These are phyloP conservation scores for Otis tarda DNA, from an alignment of 2,113 vertebrate genomes.

Conservation along the genomic window DNA sequence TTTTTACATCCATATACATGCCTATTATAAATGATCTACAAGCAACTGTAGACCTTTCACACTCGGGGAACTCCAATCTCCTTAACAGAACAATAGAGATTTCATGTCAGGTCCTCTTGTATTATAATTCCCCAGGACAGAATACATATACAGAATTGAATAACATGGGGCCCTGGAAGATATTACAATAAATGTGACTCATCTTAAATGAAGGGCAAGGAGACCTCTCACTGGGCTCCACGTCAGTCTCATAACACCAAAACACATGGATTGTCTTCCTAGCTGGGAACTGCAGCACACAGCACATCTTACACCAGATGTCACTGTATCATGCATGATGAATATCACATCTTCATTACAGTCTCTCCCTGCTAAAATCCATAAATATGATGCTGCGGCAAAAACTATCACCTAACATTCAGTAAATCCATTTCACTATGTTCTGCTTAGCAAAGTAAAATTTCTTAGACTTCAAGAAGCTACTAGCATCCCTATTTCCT, in stretches of 20 bases:
- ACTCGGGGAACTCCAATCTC: neutral
- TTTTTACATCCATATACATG: neutral
- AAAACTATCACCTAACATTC: neutral
- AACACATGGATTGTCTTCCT: neutral
- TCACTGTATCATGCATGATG: slow-evolving; percentile 53
- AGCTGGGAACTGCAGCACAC: neutral
- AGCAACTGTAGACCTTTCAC: neutral
- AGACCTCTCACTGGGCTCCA: neutral
- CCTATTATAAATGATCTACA: neutral
- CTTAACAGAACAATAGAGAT: neutral
- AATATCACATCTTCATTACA: slow-evolving; percentile 26
- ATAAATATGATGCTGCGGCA: neutral
- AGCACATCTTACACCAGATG: slow-evolving; percentile 47
- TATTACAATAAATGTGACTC: neutral
- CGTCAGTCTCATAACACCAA: neutral
- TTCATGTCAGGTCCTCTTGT: neutral
- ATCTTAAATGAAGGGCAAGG: neutral
- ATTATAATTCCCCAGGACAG: neutral
- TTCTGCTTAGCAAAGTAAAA: neutral
- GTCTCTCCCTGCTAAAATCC: neutral
- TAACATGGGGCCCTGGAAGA: neutral
- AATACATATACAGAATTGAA: neutral
- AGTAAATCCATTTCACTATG: neutral
- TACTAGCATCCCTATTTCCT: neutral
- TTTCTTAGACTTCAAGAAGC: neutral